Conservation (phyloP, 2,797 vertebrate genomes). For the Todus mexicanus region DNA sequence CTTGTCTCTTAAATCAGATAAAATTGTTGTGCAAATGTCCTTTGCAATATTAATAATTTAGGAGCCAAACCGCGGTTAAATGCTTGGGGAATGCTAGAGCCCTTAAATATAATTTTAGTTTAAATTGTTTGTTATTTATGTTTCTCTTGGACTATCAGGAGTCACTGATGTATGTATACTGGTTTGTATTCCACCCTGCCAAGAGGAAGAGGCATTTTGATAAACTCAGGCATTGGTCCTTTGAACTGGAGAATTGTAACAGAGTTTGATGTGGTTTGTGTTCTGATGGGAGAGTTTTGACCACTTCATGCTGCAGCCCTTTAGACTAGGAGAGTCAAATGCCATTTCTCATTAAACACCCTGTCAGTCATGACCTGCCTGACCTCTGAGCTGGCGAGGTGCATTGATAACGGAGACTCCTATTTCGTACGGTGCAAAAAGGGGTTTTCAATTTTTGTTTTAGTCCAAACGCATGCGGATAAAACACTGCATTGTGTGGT, state of each 20-base stretch:
- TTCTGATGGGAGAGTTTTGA: background rate
- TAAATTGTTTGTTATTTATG: background rate
- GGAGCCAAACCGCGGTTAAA: background rate
- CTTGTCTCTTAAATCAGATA: background rate
- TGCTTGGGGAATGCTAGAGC: background rate
- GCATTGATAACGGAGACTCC: background rate
- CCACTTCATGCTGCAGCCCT: background rate
- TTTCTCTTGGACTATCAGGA: background rate
- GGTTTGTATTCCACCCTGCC: background rate
- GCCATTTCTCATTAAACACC: background rate
- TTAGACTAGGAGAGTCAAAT: background rate
- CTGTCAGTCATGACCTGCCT: background rate
- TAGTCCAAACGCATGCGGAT: background rate
- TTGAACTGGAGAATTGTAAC: background rate
- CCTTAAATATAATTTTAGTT: background rate
- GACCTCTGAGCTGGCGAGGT: background rate
- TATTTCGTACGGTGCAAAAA: background rate
- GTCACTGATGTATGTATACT: background rate
- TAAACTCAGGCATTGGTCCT: background rate
- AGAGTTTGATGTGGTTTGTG: background rate
- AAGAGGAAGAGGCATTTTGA: background rate
- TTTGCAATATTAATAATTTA: slow-evolving; percentile 15
- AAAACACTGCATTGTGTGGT: background rate
- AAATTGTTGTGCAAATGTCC: background rate
- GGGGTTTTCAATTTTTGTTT: background rate